A percentile compares a stretch with the other conserved stretches of the same genome.
phyloP scores from a whole-genome alignment of 2,888 invertebrate genomes.

The Rutpela maculata region DNA sequence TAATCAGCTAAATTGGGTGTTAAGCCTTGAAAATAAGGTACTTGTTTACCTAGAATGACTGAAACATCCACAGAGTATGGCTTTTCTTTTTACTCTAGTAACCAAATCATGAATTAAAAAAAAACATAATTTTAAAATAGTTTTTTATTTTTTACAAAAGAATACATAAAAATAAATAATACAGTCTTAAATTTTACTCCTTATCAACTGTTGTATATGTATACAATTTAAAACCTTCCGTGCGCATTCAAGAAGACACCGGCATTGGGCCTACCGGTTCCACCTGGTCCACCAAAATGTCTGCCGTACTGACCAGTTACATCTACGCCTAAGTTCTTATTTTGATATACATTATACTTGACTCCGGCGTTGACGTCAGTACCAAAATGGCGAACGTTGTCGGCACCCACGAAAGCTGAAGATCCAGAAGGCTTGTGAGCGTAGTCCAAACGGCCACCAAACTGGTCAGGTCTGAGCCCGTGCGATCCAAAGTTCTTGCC shows the following conservation, averaged over 20 bases:
- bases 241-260: slow-evolving; percentile 48
- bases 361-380: slow-evolving; percentile 60
- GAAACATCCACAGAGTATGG: no score
- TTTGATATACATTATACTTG: slow-evolving; percentile 58
- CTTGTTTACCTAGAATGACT: no score
- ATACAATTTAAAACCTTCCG: slow-evolving; percentile 43
- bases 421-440: slow-evolving; percentile 61
- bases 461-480: slow-evolving; percentile 58
- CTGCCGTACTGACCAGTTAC: slow-evolving; percentile 60
- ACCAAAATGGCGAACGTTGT: slow-evolving; percentile 57
- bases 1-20: no score
- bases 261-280: slow-evolving; percentile 58
- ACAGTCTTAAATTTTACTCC: neutral
- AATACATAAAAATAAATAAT: neutral
- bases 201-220: no score
- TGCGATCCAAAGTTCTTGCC: slow-evolving; percentile 59
- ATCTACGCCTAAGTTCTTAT: slow-evolving; percentile 60
- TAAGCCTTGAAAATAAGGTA: no score
- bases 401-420: slow-evolving; percentile 56
- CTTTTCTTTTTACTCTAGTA: no score
- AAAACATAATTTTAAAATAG: no score
- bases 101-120: no score
- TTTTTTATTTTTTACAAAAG: neutral
- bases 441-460: slow-evolving; percentile 62
- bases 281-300: slow-evolving; percentile 61